These are phyloP conservation scores for Nomada fabriciana DNA, from an alignment of 2,888 invertebrate species.

Conservation along the genomic window DNA sequence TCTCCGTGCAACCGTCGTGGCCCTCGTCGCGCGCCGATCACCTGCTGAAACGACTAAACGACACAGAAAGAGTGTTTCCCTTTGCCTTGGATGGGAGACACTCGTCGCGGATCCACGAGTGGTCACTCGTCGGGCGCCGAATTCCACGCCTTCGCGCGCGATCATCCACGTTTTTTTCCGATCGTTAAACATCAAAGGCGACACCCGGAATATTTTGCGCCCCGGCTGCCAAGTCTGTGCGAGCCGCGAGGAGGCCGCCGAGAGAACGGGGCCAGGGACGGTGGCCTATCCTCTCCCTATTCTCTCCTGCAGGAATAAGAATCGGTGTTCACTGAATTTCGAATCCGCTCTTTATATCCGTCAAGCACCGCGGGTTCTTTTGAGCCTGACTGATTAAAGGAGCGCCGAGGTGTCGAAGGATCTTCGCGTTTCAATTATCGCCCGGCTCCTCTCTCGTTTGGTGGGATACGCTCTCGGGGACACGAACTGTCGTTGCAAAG, in stretches of 20 bases:
- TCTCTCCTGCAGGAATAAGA: constrained; percentile 31
- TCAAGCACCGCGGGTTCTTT: constrained; percentile 41
- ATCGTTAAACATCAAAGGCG: constrained; percentile 65
- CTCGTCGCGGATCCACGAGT: constrained; percentile 65
- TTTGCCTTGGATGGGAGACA: constrained; percentile 50
- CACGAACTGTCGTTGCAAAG: background rate
- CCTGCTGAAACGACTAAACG: constrained; percentile 62
- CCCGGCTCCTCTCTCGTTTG: background rate
- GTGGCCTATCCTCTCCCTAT: background rate
- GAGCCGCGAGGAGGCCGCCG: background rate
- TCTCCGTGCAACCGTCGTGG: constrained; percentile 13
- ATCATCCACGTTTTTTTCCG: constrained; percentile 40
- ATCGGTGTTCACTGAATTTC: constrained; percentile 54
- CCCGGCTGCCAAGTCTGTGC: constrained; percentile 37
- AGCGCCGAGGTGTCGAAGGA: constrained; percentile 47
- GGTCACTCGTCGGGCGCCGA: constrained; percentile 71
- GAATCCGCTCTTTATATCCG: constrained; percentile 4
- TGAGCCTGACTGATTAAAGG: constrained; percentile 59
- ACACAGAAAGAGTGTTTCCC: constrained; percentile 56
- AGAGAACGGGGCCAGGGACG: background rate
- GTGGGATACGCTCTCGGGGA: background rate
- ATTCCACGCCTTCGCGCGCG: constrained; percentile 58
- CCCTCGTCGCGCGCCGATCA: constrained; percentile 56
- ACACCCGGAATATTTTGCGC: constrained; percentile 50
- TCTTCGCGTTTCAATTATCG: constrained; percentile 47